A percentile compares a stretch with the other conserved stretches of the same genome.
These are phyloP conservation scores for Bungarus multicinctus DNA, from an alignment of 2,113 vertebrate species.

Conservation along the genomic window DNA sequence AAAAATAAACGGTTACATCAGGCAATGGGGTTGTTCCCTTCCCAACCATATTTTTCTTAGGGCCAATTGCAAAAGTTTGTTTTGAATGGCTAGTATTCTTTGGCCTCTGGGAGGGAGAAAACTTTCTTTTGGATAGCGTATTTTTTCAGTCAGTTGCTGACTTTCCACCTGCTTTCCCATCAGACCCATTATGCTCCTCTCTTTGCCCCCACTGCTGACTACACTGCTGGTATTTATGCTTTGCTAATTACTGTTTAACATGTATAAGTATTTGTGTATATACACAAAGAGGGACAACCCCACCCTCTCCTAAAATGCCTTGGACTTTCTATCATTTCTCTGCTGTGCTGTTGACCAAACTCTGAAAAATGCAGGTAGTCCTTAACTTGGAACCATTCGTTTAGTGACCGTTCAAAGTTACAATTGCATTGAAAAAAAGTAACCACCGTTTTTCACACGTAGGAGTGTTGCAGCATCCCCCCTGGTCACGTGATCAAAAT, in stretches of 20 bases:
- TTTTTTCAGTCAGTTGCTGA: not conserved
- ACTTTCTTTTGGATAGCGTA: not conserved
- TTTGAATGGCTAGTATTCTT: not conserved
- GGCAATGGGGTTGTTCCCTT: not conserved
- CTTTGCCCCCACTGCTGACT: not conserved
- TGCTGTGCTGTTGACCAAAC: not conserved
- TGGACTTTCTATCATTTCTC: not conserved
- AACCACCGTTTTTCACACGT: not conserved
- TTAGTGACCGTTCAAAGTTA: not conserved
- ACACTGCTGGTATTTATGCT: not conserved
- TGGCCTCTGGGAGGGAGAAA: not conserved
- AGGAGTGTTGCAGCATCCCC: not conserved
- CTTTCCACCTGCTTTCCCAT: not conserved
- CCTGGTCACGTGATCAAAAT: not conserved
- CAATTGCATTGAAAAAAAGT: not conserved
- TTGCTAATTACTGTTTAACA: not conserved
- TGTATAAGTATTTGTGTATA: not conserved
- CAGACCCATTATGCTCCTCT: not conserved
- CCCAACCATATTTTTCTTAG: slow-evolving; percentile 18
- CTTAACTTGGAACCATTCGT: not conserved
- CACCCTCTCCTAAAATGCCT: not conserved
- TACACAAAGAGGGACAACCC: not conserved
- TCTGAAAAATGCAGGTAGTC: not conserved
- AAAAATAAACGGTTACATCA: not conserved
- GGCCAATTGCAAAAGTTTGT: slow-evolving; percentile 16